These are phyloP conservation scores for Apeira syringaria DNA, from an alignment of 2,888 invertebrate genomes.

Conservation along the genomic window DNA sequence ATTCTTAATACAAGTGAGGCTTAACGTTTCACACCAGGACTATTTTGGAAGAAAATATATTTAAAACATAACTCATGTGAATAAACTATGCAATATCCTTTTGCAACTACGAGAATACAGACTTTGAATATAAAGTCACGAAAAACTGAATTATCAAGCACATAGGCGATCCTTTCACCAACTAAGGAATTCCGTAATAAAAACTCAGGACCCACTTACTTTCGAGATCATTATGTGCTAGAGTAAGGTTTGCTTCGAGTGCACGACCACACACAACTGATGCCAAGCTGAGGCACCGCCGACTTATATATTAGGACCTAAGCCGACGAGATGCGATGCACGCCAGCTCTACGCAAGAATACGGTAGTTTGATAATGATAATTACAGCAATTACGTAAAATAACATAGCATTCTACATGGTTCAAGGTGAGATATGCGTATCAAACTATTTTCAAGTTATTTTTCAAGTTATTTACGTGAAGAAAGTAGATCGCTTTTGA, in stretches of 20 bases:
- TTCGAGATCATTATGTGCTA: slow-evolving; percentile 79
- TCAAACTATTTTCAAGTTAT: too few relatives aligned
- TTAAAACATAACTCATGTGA: too few relatives aligned
- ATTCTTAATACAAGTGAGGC: too few relatives aligned
- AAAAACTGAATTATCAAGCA: slow-evolving; percentile 10
- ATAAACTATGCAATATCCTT: neutral
- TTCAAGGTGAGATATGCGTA: slow-evolving; percentile 70
- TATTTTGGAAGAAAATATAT: too few relatives aligned
- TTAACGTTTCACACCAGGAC: too few relatives aligned
- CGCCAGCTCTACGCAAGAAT: slow-evolving; percentile 71
- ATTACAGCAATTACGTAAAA: slow-evolving; percentile 78
- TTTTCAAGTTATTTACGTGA: slow-evolving; percentile 34
- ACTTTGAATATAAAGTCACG: slow-evolving; percentile 12
- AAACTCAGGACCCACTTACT: slow-evolving; percentile 67
- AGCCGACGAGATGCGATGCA: slow-evolving; percentile 69
- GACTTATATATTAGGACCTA: slow-evolving; percentile 75
- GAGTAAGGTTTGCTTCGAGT: slow-evolving; percentile 75
- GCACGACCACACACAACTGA: slow-evolving; percentile 81
- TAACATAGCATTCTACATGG: slow-evolving; percentile 58
- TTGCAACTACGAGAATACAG: neutral
- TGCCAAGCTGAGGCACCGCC: slow-evolving; percentile 57
- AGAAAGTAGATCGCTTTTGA: slow-evolving; percentile 39
- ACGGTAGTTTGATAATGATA: slow-evolving; percentile 80
- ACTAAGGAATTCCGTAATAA: slow-evolving; percentile 36
- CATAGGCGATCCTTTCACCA: slow-evolving; percentile 64